These are phyloP conservation scores for Danio tinwini DNA, from an alignment of 2,797 vertebrate species.

Conservation along the genomic window DNA sequence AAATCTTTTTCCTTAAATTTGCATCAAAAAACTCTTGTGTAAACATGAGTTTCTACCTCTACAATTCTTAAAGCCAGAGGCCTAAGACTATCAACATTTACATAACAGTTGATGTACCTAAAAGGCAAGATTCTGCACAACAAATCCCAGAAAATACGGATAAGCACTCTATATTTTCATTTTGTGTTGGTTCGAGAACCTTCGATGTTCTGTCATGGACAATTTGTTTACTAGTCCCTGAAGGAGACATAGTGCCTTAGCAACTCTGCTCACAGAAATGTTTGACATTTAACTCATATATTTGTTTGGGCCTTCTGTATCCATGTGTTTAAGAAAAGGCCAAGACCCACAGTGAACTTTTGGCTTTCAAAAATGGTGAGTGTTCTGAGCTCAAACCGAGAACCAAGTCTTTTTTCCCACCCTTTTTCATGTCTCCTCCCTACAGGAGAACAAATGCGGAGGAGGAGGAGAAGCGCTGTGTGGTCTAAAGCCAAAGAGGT, in stretches of 20 bases:
- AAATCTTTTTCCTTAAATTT: conserved; percentile 21
- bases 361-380: conserved; percentile 8
- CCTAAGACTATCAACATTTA: conserved; percentile 32
- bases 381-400: not conserved
- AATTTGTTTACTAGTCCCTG: not conserved
- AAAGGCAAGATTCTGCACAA: not conserved
- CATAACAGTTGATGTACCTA: conserved; percentile 30
- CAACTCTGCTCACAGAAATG: conserved; percentile 1
- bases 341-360: conserved; percentile 14
- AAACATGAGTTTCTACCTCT: conserved; percentile 28
- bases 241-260: not conserved
- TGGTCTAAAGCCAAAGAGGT: conserved; percentile 45
- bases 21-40: conserved; percentile 12
- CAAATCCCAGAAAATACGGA: not conserved
- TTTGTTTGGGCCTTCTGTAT: conserved; percentile 23
- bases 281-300: conserved; percentile 48
- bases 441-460: conserved; percentile 25
- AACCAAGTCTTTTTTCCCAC: conserved; percentile 2
- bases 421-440: conserved; percentile 8
- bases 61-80: not conserved
- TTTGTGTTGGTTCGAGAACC: conserved; percentile 3
- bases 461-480: conserved; percentile 18
- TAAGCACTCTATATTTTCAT: not conserved
- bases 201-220: not conserved
- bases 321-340: conserved; percentile 18